These are phyloP conservation scores for Zapus hudsonius DNA, from an alignment of 2,113 vertebrate genomes.

Conservation along the genomic window DNA sequence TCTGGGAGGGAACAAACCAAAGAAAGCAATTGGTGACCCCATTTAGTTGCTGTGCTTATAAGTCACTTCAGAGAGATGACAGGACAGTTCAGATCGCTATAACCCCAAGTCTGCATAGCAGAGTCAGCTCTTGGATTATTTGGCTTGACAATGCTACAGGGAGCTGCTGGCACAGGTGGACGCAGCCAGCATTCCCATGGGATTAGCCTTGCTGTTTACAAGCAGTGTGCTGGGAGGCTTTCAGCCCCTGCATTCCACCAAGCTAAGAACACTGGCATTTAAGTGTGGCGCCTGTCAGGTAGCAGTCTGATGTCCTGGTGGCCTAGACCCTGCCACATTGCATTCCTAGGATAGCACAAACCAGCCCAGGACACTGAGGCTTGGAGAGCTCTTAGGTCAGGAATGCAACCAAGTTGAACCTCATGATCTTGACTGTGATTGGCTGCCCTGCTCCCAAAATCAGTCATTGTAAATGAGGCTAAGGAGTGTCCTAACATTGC, in stretches of 20 bases:
- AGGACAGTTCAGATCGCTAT: not conserved
- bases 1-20: not conserved
- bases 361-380: not conserved
- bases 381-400: not conserved
- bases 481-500: not conserved
- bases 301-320: not conserved
- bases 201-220: constrained; percentile 19
- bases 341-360: constrained; percentile 42
- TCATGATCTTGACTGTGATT: not conserved
- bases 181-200: not conserved
- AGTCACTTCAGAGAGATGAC: not conserved
- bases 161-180: not conserved
- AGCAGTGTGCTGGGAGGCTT: not conserved
- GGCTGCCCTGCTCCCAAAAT: not conserved
- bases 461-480: too few relatives aligned
- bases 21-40: not conserved
- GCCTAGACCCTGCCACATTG: not conserved
- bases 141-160: not conserved
- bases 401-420: not conserved
- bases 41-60: not conserved
- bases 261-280: not conserved
- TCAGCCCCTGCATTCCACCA: constrained; percentile 16
- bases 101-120: not conserved
- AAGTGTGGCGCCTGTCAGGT: not conserved
- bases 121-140: not conserved